Conservation (phyloP, 2,113 vertebrate species). For the Sturnus vulgaris region DNA sequence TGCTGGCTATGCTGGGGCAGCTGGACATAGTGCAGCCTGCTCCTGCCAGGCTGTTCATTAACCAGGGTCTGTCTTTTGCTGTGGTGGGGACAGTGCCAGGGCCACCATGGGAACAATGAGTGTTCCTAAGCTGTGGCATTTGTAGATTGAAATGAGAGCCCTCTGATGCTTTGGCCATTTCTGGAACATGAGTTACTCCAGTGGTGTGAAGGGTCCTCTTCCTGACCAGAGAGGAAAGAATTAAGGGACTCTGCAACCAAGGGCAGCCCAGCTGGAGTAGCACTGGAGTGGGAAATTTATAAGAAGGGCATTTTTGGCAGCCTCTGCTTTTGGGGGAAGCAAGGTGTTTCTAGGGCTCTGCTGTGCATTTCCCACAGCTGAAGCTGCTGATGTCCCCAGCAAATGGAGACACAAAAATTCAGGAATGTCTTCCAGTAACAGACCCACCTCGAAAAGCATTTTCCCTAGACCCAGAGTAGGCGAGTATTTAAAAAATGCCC, state of each 20-base stretch:
- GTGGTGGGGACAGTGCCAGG: not conserved
- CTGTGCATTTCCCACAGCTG: not conserved
- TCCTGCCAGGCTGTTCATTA: not conserved
- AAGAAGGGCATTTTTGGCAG: not conserved
- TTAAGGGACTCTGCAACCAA: not conserved
- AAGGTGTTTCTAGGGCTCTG: not conserved
- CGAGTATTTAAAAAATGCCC: not conserved
- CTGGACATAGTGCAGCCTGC: not conserved
- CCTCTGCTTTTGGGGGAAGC: not conserved
- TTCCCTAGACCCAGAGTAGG: not conserved
- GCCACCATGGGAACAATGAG: fast-evolving
- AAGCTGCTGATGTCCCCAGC: not conserved
- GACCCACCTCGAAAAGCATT: not conserved
- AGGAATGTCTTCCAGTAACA: not conserved
- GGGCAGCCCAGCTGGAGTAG: not conserved
- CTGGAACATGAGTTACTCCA: not conserved
- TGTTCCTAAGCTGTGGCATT: fast-evolving
- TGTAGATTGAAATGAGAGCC: not conserved
- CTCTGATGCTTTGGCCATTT: not conserved
- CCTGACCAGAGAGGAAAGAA: not conserved
- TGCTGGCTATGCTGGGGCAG: not conserved
- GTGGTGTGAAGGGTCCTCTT: fast-evolving
- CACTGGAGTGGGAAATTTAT: not conserved
- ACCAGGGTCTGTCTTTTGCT: not conserved
- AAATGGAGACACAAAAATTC: not conserved